Evolutionary conservation across 2,113 vertebrate species (phyloP).

Genomic region (Plecotus auritus): DNA sequence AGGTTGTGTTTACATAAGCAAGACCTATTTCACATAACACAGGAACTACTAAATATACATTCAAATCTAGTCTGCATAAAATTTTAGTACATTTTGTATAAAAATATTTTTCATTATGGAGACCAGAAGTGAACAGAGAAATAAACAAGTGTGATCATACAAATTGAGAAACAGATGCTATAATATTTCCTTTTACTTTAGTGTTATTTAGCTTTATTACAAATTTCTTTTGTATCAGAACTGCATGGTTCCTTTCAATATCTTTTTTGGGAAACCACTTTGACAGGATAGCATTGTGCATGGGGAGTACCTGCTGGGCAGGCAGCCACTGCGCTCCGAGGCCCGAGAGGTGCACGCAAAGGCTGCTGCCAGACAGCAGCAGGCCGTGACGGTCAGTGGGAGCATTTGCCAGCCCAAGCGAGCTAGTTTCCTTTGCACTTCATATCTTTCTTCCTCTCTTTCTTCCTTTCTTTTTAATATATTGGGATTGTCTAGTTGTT

Average conservation of each 20-base stretch:
- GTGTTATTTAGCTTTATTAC: conserved; percentile 87
- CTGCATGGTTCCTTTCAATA: conserved; percentile 82
- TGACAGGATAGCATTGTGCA: conserved; percentile 84
- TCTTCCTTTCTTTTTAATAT: neutral
- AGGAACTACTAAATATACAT: neutral
- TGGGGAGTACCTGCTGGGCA: conserved; percentile 78
- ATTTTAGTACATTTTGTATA: conserved; percentile 83
- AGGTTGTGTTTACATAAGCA: neutral
- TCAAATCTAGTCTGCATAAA: neutral
- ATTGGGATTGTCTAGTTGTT: conserved; percentile 64
- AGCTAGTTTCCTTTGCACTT: conserved; percentile 62
- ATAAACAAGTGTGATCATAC: conserved; percentile 79
- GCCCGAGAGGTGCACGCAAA: neutral
- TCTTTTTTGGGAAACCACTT: conserved; percentile 87
- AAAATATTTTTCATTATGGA: conserved; percentile 87
- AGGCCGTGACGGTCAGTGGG: too few species aligned
- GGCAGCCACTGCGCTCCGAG: neutral
- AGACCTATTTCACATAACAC: neutral
- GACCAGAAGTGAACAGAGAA: conserved; percentile 80
- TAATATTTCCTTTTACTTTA: conserved; percentile 85
- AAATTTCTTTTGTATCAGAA: conserved; percentile 89
- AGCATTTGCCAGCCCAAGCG: conserved; percentile 76
- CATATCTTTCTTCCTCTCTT: neutral
- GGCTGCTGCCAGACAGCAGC: too few species aligned
- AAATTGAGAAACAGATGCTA: conserved; percentile 83